Evolutionary conservation across 2,113 vertebrate genomes (phyloP).

Genomic region (Dipodomys stephensi): DNA sequence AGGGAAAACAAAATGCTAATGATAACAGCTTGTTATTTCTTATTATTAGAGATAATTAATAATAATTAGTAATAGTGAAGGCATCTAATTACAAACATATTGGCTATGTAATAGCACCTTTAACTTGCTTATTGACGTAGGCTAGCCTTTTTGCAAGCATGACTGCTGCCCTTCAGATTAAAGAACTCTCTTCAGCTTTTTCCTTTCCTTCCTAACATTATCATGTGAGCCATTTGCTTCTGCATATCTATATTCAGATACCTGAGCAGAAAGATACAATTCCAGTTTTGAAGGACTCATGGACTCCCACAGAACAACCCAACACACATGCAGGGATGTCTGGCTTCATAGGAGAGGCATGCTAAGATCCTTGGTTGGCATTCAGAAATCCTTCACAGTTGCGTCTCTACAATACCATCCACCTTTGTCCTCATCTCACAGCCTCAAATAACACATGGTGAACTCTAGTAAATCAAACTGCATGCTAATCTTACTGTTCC

Average conservation of each 20-base stretch:
- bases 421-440: not conserved
- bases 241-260: not conserved
- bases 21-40: not conserved
- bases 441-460: not conserved
- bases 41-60: not conserved
- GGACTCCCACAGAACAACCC: not conserved
- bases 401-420: not conserved
- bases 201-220: not conserved
- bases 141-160: not conserved
- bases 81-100: not conserved
- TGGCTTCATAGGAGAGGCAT: not conserved
- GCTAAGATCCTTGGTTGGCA: not conserved
- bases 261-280: not conserved
- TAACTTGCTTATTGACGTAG: not conserved
- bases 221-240: not conserved
- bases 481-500: not conserved
- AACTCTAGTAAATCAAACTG: not conserved
- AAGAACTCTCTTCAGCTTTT: not conserved
- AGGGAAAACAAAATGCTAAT: not conserved
- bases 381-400: not conserved
- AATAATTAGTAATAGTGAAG: no score
- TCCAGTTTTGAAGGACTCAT: not conserved
- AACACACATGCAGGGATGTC: not conserved
- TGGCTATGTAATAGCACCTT: not conserved
- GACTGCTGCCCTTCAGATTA: not conserved